Conservation (phyloP, 1,140 invertebrate genomes). For the Acromyrmex heyeri region DNA sequence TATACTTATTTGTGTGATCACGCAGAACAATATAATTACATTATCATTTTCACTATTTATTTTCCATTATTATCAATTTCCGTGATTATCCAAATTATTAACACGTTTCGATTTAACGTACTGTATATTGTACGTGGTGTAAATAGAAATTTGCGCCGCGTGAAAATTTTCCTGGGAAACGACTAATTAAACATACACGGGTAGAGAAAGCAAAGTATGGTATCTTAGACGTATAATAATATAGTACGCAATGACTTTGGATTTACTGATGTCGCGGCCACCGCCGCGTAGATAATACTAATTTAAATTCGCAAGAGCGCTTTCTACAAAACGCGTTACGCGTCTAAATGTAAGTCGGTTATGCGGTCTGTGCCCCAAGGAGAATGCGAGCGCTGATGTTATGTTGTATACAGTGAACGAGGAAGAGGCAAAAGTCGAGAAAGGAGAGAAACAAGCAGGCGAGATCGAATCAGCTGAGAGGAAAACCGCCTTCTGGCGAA, state of each 20-base stretch:
- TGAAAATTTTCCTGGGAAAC: not conserved
- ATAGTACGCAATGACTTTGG: not conserved
- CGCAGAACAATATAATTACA: not conserved
- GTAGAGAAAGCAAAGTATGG: not conserved
- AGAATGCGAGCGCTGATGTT: slow-evolving; percentile 47
- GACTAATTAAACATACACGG: slow-evolving; percentile 6
- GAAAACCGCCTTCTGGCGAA: slow-evolving; percentile 53
- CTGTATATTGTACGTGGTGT: not conserved
- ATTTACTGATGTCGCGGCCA: slow-evolving; percentile 3
- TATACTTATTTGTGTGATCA: not conserved
- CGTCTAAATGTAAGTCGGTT: slow-evolving; percentile 68
- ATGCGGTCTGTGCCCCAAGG: slow-evolving; percentile 50
- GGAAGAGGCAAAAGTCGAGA: slow-evolving; percentile 39
- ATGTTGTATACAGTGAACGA: slow-evolving; percentile 28
- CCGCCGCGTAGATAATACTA: not conserved
- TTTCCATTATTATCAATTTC: not conserved
- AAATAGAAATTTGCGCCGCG: not conserved
- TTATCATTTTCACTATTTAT: slow-evolving; percentile 10
- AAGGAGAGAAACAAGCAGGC: slow-evolving; percentile 50
- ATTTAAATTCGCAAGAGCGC: slow-evolving; percentile 65
- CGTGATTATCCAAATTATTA: not conserved
- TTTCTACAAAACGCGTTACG: slow-evolving; percentile 35
- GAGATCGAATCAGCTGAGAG: slow-evolving; percentile 75
- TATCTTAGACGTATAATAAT: slow-evolving; percentile 27
- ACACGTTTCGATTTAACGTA: not conserved